These are phyloP conservation scores for Candoia aspera DNA, from an alignment of 2,113 vertebrate genomes.

Conservation along the genomic window DNA sequence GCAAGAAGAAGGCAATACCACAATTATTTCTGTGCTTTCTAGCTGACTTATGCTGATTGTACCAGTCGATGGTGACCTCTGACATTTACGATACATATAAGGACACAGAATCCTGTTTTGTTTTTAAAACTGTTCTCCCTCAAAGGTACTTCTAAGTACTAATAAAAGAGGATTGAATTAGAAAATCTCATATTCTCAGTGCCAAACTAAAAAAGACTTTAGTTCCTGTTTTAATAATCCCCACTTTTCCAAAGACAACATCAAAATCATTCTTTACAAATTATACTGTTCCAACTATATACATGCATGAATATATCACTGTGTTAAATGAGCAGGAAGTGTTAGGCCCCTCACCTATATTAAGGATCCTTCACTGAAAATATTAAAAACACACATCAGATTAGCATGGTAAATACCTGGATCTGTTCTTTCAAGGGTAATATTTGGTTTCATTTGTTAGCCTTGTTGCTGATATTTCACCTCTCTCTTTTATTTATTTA, in stretches of 20 bases:
- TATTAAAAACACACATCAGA: slow-evolving; percentile 77
- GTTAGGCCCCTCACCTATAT: slow-evolving; percentile 66
- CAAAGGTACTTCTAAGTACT: not conserved
- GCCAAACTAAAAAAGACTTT: slow-evolving; percentile 26
- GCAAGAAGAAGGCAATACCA: not conserved
- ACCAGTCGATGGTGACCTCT: not conserved
- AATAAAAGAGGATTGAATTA: not conserved
- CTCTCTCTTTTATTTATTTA: slow-evolving; percentile 78
- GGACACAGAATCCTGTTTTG: not conserved
- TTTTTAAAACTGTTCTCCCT: not conserved
- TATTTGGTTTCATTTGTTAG: slow-evolving; percentile 72
- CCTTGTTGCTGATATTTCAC: slow-evolving; percentile 77
- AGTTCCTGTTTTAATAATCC: slow-evolving; percentile 3
- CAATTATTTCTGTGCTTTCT: not conserved
- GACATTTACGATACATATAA: not conserved
- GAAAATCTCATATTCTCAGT: not conserved
- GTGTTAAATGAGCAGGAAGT: slow-evolving; percentile 30
- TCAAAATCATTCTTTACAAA: not conserved
- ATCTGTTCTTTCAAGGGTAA: slow-evolving; percentile 71
- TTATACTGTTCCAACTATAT: slow-evolving; percentile 11
- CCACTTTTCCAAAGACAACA: not conserved
- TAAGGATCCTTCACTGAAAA: slow-evolving; percentile 72
- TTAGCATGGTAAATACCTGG: slow-evolving; percentile 75
- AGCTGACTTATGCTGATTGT: not conserved
- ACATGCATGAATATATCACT: slow-evolving; percentile 18